A percentile compares a stretch with the other conserved stretches of the same genome.
Conservation (phyloP, 2,797 vertebrate species). For the Cyclopterus lumpus region DNA sequence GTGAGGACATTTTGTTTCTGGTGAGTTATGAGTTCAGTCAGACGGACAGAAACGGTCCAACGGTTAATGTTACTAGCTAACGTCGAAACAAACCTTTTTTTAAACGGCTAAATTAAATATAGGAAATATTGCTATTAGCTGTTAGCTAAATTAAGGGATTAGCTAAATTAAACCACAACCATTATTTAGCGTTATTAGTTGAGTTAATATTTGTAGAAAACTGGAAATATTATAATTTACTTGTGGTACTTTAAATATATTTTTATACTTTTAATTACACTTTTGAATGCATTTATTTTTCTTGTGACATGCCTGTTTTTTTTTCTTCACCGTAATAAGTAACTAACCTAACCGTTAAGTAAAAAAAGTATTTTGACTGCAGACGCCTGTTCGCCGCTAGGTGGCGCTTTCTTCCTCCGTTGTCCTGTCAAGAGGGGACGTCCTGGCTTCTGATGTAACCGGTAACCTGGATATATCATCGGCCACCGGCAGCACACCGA, state of each 20-base stretch:
- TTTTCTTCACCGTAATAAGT: background rate
- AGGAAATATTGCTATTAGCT: background rate
- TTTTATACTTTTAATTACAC: background rate
- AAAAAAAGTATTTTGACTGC: background rate
- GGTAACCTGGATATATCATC: conserved; percentile 12
- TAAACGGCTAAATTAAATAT: background rate
- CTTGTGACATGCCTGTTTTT: background rate
- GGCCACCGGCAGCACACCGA: background rate
- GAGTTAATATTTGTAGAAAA: too few species aligned
- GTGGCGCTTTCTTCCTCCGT: conserved; percentile 39
- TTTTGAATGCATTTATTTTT: background rate
- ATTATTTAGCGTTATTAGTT: too few species aligned
- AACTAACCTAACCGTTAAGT: too few species aligned
- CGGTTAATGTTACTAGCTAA: background rate
- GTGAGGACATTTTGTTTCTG: background rate
- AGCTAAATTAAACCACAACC: too few species aligned
- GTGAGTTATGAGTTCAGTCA: background rate
- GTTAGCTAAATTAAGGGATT: too few species aligned
- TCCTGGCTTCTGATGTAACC: conserved; percentile 33
- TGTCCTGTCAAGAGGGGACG: background rate
- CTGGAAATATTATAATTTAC: background rate
- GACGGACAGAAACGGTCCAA: background rate
- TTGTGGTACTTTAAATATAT: background rate
- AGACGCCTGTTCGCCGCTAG: conserved; percentile 24
- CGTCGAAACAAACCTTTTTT: background rate